Evolutionary conservation across 1,140 invertebrate genomes (phyloP).

Genomic region (Bombus sibiricus): DNA sequence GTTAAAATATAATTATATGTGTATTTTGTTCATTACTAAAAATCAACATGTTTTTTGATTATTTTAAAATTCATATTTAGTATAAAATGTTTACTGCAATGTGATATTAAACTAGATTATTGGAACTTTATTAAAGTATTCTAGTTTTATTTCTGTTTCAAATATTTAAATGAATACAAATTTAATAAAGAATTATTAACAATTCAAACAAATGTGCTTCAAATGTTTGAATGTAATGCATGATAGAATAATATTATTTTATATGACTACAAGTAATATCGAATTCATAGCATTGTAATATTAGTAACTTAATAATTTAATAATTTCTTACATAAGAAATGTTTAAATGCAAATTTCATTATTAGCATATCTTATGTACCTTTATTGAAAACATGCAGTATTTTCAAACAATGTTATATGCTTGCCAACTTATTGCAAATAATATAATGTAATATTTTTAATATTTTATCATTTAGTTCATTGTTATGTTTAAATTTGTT

Average conservation of each 20-base stretch:
- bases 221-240: constrained; percentile 28
- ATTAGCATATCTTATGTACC: background rate
- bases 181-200: constrained; percentile 10
- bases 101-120: constrained; percentile 47
- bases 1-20: constrained; percentile 6
- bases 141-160: constrained; percentile 18
- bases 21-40: constrained; percentile 11
- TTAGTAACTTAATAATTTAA: background rate
- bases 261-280: background rate
- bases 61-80: constrained; percentile 43
- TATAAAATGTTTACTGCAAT: constrained; percentile 45
- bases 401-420: constrained; percentile 35
- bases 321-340: background rate
- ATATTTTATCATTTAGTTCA: constrained; percentile 25
- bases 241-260: constrained; percentile 5
- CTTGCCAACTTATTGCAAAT: background rate
- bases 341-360: background rate
- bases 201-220: constrained; percentile 12
- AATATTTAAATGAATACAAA: background rate
- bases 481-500: constrained; percentile 34
- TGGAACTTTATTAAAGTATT: background rate
- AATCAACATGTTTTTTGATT: constrained; percentile 24
- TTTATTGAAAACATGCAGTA: constrained; percentile 15
- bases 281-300: background rate
- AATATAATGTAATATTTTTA: constrained; percentile 42